Conservation (phyloP, 2,113 vertebrate genomes). For the Pontoporia blainvillei region DNA sequence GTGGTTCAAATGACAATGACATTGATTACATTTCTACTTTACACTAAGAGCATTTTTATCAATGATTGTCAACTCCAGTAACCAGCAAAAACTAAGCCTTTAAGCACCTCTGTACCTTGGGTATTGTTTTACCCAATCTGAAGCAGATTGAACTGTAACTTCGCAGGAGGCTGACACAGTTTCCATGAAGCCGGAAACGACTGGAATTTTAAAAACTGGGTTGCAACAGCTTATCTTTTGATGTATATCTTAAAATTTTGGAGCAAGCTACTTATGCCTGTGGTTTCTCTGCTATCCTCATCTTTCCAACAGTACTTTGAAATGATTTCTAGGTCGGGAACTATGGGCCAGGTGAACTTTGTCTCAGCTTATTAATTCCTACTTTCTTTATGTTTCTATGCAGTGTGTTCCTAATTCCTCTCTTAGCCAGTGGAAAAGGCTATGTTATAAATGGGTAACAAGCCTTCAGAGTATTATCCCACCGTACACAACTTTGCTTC, state of each 20-base stretch:
- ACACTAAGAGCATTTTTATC: conserved; percentile 23
- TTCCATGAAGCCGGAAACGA: neutral
- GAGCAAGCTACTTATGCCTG: neutral
- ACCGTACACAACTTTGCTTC: neutral
- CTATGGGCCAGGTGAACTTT: neutral
- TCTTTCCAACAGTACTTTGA: neutral
- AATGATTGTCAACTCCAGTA: conserved; percentile 26
- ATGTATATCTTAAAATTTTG: neutral
- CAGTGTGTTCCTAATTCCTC: neutral
- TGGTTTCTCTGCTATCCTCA: neutral
- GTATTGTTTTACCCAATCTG: conserved; percentile 39
- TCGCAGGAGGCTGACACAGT: neutral
- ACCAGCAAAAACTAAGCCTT: conserved; percentile 50
- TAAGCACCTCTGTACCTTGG: conserved; percentile 35
- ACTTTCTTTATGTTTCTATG: neutral
- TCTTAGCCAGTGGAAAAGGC: neutral
- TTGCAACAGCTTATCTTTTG: neutral
- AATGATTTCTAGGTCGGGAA: neutral
- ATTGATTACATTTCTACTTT: conserved; percentile 72
- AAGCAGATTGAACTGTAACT: conserved; percentile 23
- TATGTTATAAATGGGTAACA: neutral
- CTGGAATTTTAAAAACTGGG: conserved; percentile 27
- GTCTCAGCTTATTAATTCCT: neutral
- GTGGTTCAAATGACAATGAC: conserved; percentile 74
- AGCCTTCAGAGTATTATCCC: neutral